Evolutionary conservation across 2,113 vertebrate species (phyloP).

Genomic region (Centropus unirufus): DNA sequence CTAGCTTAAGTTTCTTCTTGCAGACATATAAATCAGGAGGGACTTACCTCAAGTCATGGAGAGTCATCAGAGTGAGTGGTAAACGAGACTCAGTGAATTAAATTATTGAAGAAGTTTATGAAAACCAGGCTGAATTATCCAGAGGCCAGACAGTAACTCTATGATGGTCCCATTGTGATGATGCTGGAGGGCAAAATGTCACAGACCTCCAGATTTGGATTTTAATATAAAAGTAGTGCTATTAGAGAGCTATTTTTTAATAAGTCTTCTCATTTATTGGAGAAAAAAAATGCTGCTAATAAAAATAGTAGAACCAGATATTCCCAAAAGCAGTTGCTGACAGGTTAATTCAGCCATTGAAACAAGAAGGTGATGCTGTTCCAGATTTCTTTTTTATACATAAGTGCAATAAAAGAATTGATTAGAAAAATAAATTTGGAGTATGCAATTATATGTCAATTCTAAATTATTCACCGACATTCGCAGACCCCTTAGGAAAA

Average conservation of each 20-base stretch:
- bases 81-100: not conserved
- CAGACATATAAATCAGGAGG: slow-evolving; percentile 3
- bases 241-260: not conserved
- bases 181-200: not conserved
- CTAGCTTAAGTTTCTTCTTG: not conserved
- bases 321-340: not conserved
- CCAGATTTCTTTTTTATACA: not conserved
- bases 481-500: not conserved
- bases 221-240: not conserved
- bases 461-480: not conserved
- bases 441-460: not conserved
- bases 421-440: not conserved
- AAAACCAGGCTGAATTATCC: slow-evolving; percentile 3
- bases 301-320: not conserved
- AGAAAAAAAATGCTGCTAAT: slow-evolving; percentile 16
- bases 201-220: not conserved
- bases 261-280: not conserved
- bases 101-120: slow-evolving; percentile 41
- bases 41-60: not conserved
- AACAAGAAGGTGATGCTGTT: not conserved
- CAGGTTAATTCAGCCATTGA: not conserved
- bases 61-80: not conserved
- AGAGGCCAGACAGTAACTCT: not conserved
- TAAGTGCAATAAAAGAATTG: not conserved
- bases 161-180: not conserved